Percentiles rank a stretch among this genome's conserved stretches.
phyloP scores from a whole-genome alignment of 2,888 invertebrate genomes.

The Fissipunctia ypsillon region DNA sequence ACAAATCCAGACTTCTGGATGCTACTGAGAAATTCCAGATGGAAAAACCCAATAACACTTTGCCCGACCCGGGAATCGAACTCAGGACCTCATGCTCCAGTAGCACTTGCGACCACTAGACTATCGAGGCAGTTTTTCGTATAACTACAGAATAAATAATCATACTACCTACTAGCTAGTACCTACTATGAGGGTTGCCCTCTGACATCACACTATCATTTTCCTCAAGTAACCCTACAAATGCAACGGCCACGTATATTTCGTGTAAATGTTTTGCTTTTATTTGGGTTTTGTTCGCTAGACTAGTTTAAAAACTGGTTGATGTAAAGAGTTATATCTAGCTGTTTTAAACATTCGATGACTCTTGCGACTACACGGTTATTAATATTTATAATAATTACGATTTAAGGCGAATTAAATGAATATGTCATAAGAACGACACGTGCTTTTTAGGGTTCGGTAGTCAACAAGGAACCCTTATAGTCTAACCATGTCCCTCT shows the following conservation, averaged over 20 bases:
- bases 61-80: neutral
- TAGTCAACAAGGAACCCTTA: too few relatives aligned
- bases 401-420: neutral
- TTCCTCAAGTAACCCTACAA: slow-evolving; percentile 7
- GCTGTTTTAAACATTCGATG: neutral
- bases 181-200: too few relatives aligned
- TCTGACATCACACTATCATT: neutral
- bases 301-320: slow-evolving; percentile 16
- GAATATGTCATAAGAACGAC: neutral
- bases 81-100: neutral
- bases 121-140: neutral
- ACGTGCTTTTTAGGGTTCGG: too few relatives aligned
- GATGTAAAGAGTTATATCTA: slow-evolving; percentile 1
- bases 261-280: neutral
- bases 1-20: neutral
- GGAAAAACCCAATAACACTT: neutral
- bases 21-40: neutral
- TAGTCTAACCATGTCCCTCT: too few relatives aligned
- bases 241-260: slow-evolving; percentile 2
- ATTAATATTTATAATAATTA: slow-evolving; percentile 9
- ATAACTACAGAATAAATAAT: neutral
- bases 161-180: too few relatives aligned
- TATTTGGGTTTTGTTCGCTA: neutral
- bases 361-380: neutral
- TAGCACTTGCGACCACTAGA: neutral